Conservation (phyloP, 2,113 vertebrate species). For the Odocoileus virginianus region DNA sequence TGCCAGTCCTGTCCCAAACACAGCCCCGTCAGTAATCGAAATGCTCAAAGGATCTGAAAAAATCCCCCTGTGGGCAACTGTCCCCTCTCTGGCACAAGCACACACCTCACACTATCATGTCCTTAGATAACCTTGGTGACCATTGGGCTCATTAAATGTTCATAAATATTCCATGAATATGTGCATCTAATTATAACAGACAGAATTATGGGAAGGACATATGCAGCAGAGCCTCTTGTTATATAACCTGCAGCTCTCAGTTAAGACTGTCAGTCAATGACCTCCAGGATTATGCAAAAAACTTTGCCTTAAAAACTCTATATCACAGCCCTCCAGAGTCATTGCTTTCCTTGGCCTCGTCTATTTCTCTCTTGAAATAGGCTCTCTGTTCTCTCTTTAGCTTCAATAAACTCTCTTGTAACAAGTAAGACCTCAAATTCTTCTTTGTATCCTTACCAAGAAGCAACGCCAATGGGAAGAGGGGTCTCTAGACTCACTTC, state of each 20-base stretch:
- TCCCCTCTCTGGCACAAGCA: neutral
- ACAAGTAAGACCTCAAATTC: neutral
- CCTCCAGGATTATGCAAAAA: neutral
- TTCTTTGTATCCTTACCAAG: neutral
- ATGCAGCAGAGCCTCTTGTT: neutral
- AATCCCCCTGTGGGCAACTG: neutral
- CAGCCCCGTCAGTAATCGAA: fast-evolving
- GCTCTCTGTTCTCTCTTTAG: neutral
- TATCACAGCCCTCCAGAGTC: neutral
- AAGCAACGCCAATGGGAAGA: neutral
- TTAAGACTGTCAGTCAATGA: neutral
- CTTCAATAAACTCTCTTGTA: neutral
- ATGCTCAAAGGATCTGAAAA: neutral
- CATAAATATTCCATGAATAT: neutral
- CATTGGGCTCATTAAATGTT: neutral
- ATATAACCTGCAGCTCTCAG: neutral
- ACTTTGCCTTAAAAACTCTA: neutral
- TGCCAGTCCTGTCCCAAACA: neutral
- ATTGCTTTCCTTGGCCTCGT: neutral
- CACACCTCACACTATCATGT: neutral
- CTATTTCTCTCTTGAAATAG: neutral
- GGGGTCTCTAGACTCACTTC: neutral
- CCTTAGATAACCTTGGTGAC: neutral
- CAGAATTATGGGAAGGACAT: neutral
- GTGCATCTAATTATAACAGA: neutral